A percentile compares a stretch with the other conserved stretches of the same genome.
Conservation (phyloP, 53 echinoderm and acorn worm species). For the Echinometra lucunter region DNA sequence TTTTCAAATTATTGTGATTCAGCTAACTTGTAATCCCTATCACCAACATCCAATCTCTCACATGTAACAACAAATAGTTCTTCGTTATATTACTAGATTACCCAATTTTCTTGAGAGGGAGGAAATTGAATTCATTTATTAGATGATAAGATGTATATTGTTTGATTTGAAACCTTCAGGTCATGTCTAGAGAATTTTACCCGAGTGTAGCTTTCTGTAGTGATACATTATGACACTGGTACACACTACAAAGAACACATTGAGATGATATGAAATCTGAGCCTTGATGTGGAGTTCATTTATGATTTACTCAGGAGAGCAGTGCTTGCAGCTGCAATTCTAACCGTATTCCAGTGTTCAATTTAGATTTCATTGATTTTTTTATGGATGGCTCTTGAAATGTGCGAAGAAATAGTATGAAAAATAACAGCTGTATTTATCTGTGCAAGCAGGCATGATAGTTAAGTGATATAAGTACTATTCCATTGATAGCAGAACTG, state of each 20-base stretch:
- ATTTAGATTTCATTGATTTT: slow-evolving; percentile 50
- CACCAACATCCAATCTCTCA: not conserved
- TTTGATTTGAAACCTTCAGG: not conserved
- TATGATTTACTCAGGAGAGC: not conserved
- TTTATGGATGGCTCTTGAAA: not conserved
- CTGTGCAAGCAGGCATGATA: not conserved
- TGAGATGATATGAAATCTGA: not conserved
- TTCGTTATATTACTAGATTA: not conserved
- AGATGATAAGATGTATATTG: not conserved
- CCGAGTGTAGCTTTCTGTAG: not conserved
- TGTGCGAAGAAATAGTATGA: slow-evolving; percentile 27
- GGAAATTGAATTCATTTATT: not conserved
- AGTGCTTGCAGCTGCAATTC: slow-evolving; percentile 4
- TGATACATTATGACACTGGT: not conserved
- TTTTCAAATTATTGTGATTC: not conserved
- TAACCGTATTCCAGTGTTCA: not conserved
- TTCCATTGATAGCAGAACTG: not conserved
- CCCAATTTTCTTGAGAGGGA: not conserved
- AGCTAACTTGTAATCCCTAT: not conserved
- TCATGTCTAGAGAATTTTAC: not conserved
- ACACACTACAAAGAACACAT: not conserved
- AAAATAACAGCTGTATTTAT: slow-evolving; percentile 46
- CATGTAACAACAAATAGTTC: not conserved
- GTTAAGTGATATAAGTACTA: not conserved
- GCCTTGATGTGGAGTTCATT: not conserved